Conservation (phyloP, 1,140 invertebrate species). For the Anadara kagoshimensis region DNA sequence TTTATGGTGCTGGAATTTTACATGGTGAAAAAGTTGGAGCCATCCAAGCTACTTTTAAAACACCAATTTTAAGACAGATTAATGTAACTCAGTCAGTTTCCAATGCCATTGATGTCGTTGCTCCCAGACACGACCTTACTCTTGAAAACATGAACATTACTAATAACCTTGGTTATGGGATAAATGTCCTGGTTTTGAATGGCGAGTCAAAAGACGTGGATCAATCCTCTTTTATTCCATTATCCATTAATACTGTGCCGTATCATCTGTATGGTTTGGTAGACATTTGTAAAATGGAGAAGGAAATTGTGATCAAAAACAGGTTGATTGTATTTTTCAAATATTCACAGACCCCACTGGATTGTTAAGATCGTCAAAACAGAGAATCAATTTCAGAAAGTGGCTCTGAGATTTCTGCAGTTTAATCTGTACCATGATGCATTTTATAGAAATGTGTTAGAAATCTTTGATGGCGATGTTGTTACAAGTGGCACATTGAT, state of each 20-base stretch:
- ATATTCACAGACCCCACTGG: constrained; percentile 96
- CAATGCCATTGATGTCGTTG: constrained; percentile 94
- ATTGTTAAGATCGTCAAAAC: constrained; percentile 95
- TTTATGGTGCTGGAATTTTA: constrained; percentile 93
- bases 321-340: constrained; percentile 96
- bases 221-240: constrained; percentile 81
- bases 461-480: constrained; percentile 93
- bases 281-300: constrained; percentile 95
- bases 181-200: constrained; percentile 91
- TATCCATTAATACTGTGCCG: constrained; percentile 83
- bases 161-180: constrained; percentile 90
- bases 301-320: constrained; percentile 92
- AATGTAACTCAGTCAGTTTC: constrained; percentile 89
- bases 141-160: constrained; percentile 79
- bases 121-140: constrained; percentile 80
- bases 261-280: constrained; percentile 96
- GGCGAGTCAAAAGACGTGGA: constrained; percentile 93
- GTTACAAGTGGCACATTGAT: constrained; percentile 86
- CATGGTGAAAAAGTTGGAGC: constrained; percentile 95
- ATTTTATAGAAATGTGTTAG: constrained; percentile 88
- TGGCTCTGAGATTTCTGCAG: constrained; percentile 82
- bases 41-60: constrained; percentile 88
- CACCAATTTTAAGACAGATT: constrained; percentile 87
- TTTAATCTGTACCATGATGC: constrained; percentile 95
- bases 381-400: constrained; percentile 45